Evolutionary conservation across 2,888 invertebrate species (phyloP), one percentile per base, ranked within the genome.

Genomic region (Cylloceria caligata): DNA sequence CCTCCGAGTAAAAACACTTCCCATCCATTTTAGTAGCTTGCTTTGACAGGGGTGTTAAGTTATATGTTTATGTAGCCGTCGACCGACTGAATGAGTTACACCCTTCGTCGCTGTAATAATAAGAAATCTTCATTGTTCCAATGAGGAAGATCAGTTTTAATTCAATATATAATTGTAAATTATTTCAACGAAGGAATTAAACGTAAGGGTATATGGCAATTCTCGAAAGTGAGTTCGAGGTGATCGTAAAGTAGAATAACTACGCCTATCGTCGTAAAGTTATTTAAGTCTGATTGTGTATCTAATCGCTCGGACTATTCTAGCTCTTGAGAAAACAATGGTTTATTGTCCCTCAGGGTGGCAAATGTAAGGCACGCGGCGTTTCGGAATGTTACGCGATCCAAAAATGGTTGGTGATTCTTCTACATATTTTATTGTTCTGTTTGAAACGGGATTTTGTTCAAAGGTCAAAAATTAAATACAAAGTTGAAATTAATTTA

Each of bases 201-300:
- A 24, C 4, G 21, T 1, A 13, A 3, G 21, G 3, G 24, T 24
- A 24, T 19, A 47, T 19, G 19, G 4, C 13, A 24, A 52, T 52
- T 52, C 52, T 9, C 11, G 13, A 24, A 52, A 52, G 52, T 52
- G 52, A 19, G 49, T 7, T 19, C 27, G 39, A 42, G 47, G 2
- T 21, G 45, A 36, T 16, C 65, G 57, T 30, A 65, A 75, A 64
- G 72, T 57, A 30, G 60, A 80, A 57, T 69, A 67, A 52, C 24
- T 16, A 11, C 68, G 81, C 62, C 57, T 57, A 69, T 81, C 68
- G 73, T 83, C 85, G 85, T 85, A 83, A 84, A 85, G 84, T 83
- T 85, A 85, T 85, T 85, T 84, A 67, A 74, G 81, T 83, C 83
- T 60, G 81, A 80, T 83, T 85, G 85, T 84, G 84, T 85, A 69